Evolutionary conservation across 1,140 invertebrate genomes (phyloP), one percentile per base, ranked within the genome.

Genomic region (Drosophila fuyamai): DNA sequence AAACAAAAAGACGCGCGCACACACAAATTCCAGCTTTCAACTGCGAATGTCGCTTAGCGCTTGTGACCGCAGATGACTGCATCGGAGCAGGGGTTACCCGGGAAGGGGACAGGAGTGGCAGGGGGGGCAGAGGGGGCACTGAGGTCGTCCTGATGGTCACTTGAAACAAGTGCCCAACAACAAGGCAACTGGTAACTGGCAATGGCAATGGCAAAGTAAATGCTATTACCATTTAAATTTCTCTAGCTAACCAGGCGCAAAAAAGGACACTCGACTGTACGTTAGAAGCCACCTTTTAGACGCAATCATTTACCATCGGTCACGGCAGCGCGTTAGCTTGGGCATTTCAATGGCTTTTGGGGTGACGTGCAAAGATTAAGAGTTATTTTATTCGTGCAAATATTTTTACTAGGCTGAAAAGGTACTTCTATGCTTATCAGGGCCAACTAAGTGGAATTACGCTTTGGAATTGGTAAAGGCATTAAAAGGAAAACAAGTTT

Each of bases 221-320:
- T 61, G 79, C 79, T 74, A 81, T 81, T 81, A 81, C 79, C 79
- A 81, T 81, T 81, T 81, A 81, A 81, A 81, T 81, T 82, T 82
- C 67, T 78, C 74, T 68, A 81, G 70, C 74, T 81, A 81, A 81
- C 79, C 79, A 81, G 79, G 79, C 79, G 79, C 66, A 76, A 82
- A 81, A 81, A 81, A 81, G 74, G 74, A 63, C 79, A 68, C 79
- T 81, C 51, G 58, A 81, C 58, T 73, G 79, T 68, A 55, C 66
- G 66, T 57, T 77, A 61, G 60, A 63, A 71, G 72, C 53, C 66
- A 71, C 73, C 73, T 67, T 72, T 77, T 78, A 66, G 74, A 27
- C 32, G 53, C 43, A 53, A 73, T 81, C 79, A 77, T 82, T 78
- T 60, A 82, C 74, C 23, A 44, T 68, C 27, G 27, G 14, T 14